Evolutionary conservation across 2,113 vertebrate genomes (phyloP).

Genomic region (Antigone vipio): DNA sequence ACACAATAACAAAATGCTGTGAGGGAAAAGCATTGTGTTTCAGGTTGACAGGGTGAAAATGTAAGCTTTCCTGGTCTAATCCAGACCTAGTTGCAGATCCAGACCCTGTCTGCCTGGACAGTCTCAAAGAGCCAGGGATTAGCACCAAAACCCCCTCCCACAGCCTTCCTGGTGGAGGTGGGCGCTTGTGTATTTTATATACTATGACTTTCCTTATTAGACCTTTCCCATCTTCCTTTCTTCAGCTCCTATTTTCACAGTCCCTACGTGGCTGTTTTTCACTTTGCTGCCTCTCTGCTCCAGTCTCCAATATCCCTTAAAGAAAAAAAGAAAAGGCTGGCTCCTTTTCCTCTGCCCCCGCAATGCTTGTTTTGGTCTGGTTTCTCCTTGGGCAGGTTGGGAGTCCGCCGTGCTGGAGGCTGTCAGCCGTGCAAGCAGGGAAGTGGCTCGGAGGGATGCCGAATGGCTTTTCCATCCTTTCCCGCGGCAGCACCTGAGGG

Average conservation of each 20-base stretch:
- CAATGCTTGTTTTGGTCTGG: constrained; percentile 16
- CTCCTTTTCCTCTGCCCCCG: constrained; percentile 10
- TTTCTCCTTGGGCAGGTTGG: constrained; percentile 12
- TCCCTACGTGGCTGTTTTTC: background rate
- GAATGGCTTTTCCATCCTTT: constrained; percentile 56
- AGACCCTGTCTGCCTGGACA: background rate
- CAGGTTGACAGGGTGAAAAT: background rate
- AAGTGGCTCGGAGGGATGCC: background rate
- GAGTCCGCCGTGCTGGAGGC: background rate
- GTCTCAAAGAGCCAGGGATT: background rate
- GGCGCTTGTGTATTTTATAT: background rate
- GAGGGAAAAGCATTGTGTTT: background rate
- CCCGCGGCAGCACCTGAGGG: background rate
- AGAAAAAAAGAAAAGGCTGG: background rate
- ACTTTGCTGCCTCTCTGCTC: background rate
- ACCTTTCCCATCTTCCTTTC: constrained; percentile 5
- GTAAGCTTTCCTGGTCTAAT: background rate
- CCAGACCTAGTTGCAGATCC: background rate
- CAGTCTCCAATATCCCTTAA: background rate
- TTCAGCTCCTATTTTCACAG: constrained; percentile 30
- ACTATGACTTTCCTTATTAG: constrained; percentile 7
- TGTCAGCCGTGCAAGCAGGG: background rate
- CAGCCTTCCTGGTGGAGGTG: background rate
- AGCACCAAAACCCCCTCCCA: background rate
- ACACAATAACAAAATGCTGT: background rate